Evolutionary conservation across 2,888 invertebrate species (phyloP), one percentile per base, ranked within the genome.

Genomic region (Norana najaformis): DNA sequence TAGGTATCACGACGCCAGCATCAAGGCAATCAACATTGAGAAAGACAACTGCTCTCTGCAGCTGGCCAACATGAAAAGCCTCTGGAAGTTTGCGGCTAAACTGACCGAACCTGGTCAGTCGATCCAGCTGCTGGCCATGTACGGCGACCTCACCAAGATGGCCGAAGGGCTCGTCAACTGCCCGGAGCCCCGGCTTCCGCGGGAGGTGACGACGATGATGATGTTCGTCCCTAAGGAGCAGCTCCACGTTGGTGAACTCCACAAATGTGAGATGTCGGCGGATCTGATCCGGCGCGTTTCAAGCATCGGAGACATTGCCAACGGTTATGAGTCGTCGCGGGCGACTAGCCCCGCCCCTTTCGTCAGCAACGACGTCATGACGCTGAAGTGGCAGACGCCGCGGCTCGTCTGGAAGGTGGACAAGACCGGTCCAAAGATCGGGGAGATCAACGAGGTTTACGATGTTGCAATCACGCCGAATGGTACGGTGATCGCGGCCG

Each of bases 401-500:
- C 83, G 90, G 53, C 89, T 92, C 30, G 30, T 37, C n/a, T 92
- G 92, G 92, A 92, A 92, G 88, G 89, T 91, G 23, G 91, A 91
- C 53, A 91, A 91, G 82, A 88, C 90, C 23, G 92, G 92, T 35
- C 35, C 35, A 23, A 92, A 92, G 83, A 41, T 36, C 20, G 92
- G 92, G 13, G 92, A 92, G 89, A 92, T 92, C 36, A 91, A 91
- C 82, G 92, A 92, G 89, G 91, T 89, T 36, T 92, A 92, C 41
- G 92, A 92, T 69, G 91, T 92, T 37, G 83, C 91, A 16, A 91
- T 92, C 34, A 89, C 90, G 20, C 91, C 91, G 6, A 90, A 92
- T 89, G 93, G 93, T 6, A 92, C 92, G 30, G 91, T 93, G n/a
- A 83, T 93, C 0, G 92, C 93, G 0, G 93, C 93, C 3, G 94